Evolutionary conservation across 2,797 vertebrate species (phyloP), one percentile per base, ranked within the genome.

Genomic region (Syngnathus rostellatus): DNA sequence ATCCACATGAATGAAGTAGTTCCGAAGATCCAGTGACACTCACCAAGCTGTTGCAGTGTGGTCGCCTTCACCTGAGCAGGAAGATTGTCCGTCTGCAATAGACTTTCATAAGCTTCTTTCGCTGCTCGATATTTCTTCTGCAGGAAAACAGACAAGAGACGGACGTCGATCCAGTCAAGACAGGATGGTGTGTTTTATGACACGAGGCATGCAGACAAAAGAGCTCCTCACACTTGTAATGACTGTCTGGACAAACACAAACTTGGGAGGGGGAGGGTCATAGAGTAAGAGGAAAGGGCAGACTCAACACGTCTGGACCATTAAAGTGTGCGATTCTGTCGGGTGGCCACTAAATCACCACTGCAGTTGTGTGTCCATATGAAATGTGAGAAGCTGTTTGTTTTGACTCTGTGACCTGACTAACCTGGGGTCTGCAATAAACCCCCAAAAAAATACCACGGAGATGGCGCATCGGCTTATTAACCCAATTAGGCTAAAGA

Each of bases 31-130:
- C 40, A 67, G 63, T 69, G 31, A 71, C 60, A 92, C 95, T 91
- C 91, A 95, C 97, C 97, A 83, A 99, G 92, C 88, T 99, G 96
- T 90, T 98, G 97, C 85, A 99, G 92, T 72, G 97, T 93, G 80
- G 94, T 94, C 74, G 97, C 96, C 92, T 98, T 99, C 90, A 99
- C 96, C 93, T 97, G 95, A 84, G 92, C 91, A 89, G 97, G 92
- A 90, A 99, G 94, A 88, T 95, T 92, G 83, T 98, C 95, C 6
- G 91, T 93, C 91, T 97, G 94, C 88, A 99, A 83, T 86, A 99
- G 94, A 89, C 92, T 94, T 86, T 99, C 96, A 85, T 99, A 99
- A 62, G 96, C 94, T 88, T 98, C 95, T 86, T 98, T 98, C 81
- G 97, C 96, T 79, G 93, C 93, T 87, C 95, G 92, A 91, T 97